Evolutionary conservation across 2,888 invertebrate genomes (phyloP), one percentile per base, ranked within the genome.

Genomic region (Ochropleura plecta): DNA sequence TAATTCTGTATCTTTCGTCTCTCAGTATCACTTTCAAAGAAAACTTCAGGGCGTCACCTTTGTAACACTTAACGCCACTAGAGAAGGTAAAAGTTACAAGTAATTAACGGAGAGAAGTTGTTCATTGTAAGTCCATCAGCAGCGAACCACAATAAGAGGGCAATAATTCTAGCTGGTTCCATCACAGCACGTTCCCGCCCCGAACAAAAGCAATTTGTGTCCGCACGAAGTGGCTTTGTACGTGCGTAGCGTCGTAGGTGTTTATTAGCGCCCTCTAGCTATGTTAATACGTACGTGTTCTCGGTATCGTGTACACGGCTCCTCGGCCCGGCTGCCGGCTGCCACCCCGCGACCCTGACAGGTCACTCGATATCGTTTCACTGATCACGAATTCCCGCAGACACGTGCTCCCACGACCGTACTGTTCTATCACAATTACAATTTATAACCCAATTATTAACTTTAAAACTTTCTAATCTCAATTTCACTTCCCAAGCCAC

Each of bases 161-260:
- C 87, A 87, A 89, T 90, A 90, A 89, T 93, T 92, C 92, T 91
- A 91, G 89, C 89, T 84, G 90, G 90, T 88, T 87, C 90, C 89
- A 92, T 92, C 93, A 92, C 90, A 91, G 91, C 94, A 94, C 95
- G 94, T 95, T 90, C 92, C 91, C 90, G 89, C 85, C 91, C 85
- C 91, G 94, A 95, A 96, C 96, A 95, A 96, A 96, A 94, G 95
- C 95, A 95, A 96, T 96, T 95, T 96, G 94, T 95, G 96, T 95
- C 93, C 92, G 94, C 93, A 93, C 95, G 94, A 91, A 94, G 93
- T 93, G 93, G 91, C 92, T 91, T 91, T 88, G 95, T 94, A 95
- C 95, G 96, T 96, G 96, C 93, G 93, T 92, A 86, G 95, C 92
- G 88, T 95, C 90, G 91, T 93, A 95, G 95, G 95, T 94, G 95